These are phyloP conservation scores for Clarias magur DNA, from an alignment of 2,113 vertebrate genomes.

Conservation along the genomic window DNA sequence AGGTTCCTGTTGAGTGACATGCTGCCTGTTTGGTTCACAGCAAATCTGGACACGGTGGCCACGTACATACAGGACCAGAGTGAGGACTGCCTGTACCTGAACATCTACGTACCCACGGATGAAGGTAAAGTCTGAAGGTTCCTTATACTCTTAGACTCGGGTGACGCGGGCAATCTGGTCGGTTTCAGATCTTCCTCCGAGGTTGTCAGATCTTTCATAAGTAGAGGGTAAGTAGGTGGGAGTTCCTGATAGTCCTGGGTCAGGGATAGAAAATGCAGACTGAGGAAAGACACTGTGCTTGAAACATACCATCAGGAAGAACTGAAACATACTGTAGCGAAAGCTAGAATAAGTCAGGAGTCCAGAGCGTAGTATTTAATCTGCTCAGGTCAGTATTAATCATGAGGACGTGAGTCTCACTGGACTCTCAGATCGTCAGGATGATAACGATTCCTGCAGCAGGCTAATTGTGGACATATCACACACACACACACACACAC, in stretches of 20 bases:
- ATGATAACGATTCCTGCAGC: too few relatives aligned
- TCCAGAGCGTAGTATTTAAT: too few relatives aligned
- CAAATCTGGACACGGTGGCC: conserved; percentile 92
- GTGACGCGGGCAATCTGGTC: not conserved
- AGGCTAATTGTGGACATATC: too few relatives aligned
- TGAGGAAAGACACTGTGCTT: not conserved
- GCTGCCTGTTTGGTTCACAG: conserved; percentile 93
- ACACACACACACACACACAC: too few relatives aligned
- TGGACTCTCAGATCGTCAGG: too few relatives aligned
- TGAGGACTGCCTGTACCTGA: conserved; percentile 93
- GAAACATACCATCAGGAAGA: not conserved
- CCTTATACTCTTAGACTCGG: too few relatives aligned
- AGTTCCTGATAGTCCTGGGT: too few relatives aligned
- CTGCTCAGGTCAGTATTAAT: too few relatives aligned
- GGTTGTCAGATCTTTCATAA: not conserved
- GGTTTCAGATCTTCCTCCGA: not conserved
- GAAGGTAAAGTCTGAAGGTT: conserved; percentile 77
- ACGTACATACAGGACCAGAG: conserved; percentile 92
- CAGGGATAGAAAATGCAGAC: too few relatives aligned
- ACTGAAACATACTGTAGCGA: not conserved
- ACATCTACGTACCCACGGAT: conserved; percentile 95
- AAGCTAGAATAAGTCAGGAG: too few relatives aligned
- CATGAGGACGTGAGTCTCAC: too few relatives aligned
- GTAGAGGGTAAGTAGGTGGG: too few relatives aligned
- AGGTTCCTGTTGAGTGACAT: conserved; percentile 87